Percentiles rank a stretch among this genome's conserved stretches.
phyloP scores from a whole-genome alignment of 2,888 invertebrate genomes.

The Euplagia quadripunctaria region DNA sequence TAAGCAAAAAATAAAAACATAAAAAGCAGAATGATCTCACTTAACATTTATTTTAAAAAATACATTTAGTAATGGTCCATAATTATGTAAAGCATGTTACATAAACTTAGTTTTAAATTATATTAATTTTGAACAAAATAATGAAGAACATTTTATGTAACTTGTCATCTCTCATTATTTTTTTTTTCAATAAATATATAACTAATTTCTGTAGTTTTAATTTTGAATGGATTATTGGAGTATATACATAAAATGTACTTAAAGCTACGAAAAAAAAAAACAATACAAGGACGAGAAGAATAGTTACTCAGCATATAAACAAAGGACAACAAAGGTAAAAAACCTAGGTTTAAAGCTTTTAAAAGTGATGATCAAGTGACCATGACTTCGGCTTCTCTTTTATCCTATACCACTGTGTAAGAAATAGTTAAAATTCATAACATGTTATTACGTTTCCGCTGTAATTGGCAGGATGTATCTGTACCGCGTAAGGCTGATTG shows the following conservation, averaged over 20 bases:
- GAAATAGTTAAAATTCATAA: conserved; percentile 76
- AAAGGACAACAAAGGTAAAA: conserved; percentile 23
- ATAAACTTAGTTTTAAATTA: not conserved
- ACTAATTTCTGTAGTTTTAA: not conserved
- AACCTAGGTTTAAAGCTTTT: conserved; percentile 12
- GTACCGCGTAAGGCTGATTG: conserved; percentile 65
- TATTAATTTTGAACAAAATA: not conserved
- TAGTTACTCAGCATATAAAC: conserved; percentile 39
- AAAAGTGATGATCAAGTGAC: conserved; percentile 15
- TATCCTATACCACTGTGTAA: conserved; percentile 41
- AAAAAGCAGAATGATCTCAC: not conserved
- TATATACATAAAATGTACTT: not conserved
- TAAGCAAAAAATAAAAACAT: not conserved
- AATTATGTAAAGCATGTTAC: not conserved
- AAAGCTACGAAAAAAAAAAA: not conserved
- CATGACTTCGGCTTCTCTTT: conserved; percentile 17
- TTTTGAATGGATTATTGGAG: not conserved
- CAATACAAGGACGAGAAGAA: conserved; percentile 35
- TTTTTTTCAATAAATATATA: not conserved
- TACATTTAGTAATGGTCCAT: not conserved
- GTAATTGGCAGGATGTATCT: conserved; percentile 75
- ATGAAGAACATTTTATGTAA: not conserved
- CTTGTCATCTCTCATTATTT: not conserved
- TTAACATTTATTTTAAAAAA: not conserved
- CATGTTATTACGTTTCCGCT: conserved; percentile 82